Evolutionary conservation across 2,888 invertebrate genomes (phyloP).

Genomic region (Eupeodes luniger): DNA sequence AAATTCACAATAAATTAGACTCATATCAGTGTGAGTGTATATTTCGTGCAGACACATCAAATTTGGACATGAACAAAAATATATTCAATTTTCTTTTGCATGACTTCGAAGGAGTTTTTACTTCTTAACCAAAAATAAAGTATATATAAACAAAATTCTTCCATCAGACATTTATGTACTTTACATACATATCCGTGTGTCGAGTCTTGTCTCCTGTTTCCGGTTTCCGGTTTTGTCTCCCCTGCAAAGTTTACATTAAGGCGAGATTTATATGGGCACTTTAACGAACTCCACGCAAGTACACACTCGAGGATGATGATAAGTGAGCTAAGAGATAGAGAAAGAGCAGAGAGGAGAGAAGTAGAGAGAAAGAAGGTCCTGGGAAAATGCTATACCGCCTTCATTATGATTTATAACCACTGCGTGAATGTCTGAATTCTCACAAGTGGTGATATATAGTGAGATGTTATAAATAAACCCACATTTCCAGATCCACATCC

Average conservation of each 20-base stretch:
- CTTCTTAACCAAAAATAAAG: neutral
- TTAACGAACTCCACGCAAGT: constrained; percentile 49
- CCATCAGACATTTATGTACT: constrained; percentile 12
- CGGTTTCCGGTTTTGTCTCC: neutral
- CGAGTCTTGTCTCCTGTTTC: constrained; percentile 1
- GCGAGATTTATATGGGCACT: constrained; percentile 59
- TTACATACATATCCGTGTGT: neutral
- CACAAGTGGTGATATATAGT: constrained; percentile 49
- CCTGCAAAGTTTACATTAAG: constrained; percentile 21
- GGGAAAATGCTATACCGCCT: neutral
- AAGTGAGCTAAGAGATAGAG: neutral
- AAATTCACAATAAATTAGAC: constrained; percentile 1
- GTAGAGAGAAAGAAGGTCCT: neutral
- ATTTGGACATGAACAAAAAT: neutral
- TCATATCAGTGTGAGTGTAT: neutral
- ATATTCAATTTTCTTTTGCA: neutral
- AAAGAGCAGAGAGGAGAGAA: neutral
- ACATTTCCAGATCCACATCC: constrained; percentile 6
- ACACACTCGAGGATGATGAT: constrained; percentile 17
- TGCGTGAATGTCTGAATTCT: constrained; percentile 53
- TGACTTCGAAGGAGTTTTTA: constrained; percentile 10
- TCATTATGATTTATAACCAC: constrained; percentile 42
- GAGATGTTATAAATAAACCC: constrained; percentile 48
- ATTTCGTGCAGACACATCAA: constrained; percentile 6
- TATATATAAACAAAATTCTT: constrained; percentile 14